Evolutionary conservation across 2,888 invertebrate species (phyloP).

Genomic region (Smittia aterrima): DNA sequence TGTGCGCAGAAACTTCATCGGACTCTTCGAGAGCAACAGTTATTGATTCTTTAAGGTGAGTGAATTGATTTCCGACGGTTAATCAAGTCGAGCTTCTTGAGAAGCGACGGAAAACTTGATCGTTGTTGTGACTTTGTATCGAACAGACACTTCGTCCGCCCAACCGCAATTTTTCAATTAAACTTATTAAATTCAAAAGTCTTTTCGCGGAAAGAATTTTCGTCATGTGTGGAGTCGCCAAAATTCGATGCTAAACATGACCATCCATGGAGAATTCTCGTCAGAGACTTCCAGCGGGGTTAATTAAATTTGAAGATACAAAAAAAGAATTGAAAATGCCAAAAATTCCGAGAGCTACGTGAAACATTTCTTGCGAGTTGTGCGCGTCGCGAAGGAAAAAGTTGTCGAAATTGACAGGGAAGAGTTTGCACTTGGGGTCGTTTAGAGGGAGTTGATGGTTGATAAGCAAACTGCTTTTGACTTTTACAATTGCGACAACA

Average conservation of each 20-base stretch:
- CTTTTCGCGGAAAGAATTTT: background rate
- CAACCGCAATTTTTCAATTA: too few relatives aligned
- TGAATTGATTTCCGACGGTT: background rate
- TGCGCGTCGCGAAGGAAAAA: too few relatives aligned
- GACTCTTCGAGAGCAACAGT: background rate
- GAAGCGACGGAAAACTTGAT: background rate
- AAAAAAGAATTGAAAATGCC: constrained; percentile 11
- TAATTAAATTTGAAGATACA: constrained; percentile 26
- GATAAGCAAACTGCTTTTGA: constrained; percentile 26
- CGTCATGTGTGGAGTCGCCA: constrained; percentile 14
- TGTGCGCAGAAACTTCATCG: background rate
- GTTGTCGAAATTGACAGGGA: too few relatives aligned
- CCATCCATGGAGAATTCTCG: constrained; percentile 21
- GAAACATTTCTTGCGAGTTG: too few relatives aligned
- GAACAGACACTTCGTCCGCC: background rate
- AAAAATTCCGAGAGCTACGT: constrained; percentile 14
- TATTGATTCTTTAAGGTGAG: constrained; percentile 10
- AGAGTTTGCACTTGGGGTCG: background rate
- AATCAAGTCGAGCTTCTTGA: background rate
- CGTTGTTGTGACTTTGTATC: background rate
- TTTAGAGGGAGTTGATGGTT: background rate
- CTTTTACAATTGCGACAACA: background rate
- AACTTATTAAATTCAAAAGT: too few relatives aligned
- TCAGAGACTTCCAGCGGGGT: constrained; percentile 16
- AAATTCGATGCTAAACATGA: constrained; percentile 17